Base-by-base conservation (phyloP, 2,113 vertebrate species). In the Atractosteus spatula region DNA sequence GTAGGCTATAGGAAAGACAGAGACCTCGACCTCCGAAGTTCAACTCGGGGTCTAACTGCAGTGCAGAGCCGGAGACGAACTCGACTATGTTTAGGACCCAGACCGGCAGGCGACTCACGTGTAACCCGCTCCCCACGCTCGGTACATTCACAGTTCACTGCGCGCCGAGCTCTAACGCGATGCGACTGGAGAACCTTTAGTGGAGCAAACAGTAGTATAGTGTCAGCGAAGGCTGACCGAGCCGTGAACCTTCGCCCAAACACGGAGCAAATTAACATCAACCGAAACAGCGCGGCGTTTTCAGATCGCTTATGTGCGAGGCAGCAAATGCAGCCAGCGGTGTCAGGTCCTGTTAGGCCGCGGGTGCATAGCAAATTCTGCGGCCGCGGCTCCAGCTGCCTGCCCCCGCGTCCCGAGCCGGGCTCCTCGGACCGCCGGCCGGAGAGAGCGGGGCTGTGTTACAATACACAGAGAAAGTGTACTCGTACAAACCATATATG, bases 221-320 rank as follows among this genome's bases (percentile, higher is more conserved):
- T 95, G 93, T 96, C 94, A 93, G 93, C 76, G 89, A 93, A 77
- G 93, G 94, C 91, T 98, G 95, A 98, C 95, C 93, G 94, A 91
- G 91, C 93, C 79, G 84, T 89, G 95, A 98, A 92, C 95, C 83
- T 43, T 14, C 16, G 82, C 85, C 80, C 73, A 86, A 95, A 92
- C 95, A 95, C 91, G 74, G 94, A 96, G 91, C 93, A 95, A 92
- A 95, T 96, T 92, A 95, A 87, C 95, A 85, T 91, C 90, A 89
- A 84, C 88, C 72, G 87, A 93, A 91, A 90, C 86, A 90, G 91
- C 84, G 82, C 78, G 54, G 67, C 59, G 76, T 88, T 84, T 84
- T 90, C 76, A 86, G 81, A 74, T 80, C 79, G 80, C 89, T 84
- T 86, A 78, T 85, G 89, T 74, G 80, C 77, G 75, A 75, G 85